Evolutionary conservation across 53 echinoderm and acorn worm species (phyloP).

Genomic region (Stichopus horrens): DNA sequence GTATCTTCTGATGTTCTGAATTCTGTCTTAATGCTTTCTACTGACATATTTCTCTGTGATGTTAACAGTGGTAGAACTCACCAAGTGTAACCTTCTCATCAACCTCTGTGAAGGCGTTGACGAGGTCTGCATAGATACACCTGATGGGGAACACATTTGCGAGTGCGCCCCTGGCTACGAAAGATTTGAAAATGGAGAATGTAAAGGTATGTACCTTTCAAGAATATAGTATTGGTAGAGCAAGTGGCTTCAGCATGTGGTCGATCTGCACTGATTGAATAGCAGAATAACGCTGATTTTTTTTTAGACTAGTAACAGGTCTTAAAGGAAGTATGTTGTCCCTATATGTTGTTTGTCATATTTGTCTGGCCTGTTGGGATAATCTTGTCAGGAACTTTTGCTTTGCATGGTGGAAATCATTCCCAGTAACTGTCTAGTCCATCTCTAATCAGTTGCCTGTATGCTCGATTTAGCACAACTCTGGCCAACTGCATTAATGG

Average conservation of each 20-base stretch:
- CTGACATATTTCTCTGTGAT: not conserved
- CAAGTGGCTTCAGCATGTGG: not conserved
- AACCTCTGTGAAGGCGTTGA: not conserved
- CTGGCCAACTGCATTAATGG: too few species aligned
- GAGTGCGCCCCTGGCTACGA: conserved; percentile 4
- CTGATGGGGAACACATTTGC: conserved; percentile 25
- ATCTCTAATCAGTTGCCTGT: too few species aligned
- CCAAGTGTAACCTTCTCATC: conserved; percentile 5
- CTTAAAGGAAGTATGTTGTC: not conserved
- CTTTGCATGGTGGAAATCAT: too few species aligned
- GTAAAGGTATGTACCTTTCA: conserved; percentile 24
- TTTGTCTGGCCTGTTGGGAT: not conserved
- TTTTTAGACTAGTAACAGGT: not conserved
- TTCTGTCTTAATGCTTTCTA: too few species aligned
- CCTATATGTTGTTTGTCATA: not conserved
- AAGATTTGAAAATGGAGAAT: conserved; percentile 14
- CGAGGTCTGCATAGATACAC: conserved; percentile 23
- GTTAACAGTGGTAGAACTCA: not conserved
- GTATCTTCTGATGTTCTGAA: not conserved
- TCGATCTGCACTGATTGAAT: not conserved
- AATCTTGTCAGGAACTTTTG: not conserved
- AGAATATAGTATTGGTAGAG: too few species aligned
- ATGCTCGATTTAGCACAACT: too few species aligned
- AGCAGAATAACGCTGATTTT: too few species aligned
- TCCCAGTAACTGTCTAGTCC: too few species aligned